Conservation (phyloP, 2,797 vertebrate genomes). For the Squalus acanthias region DNA sequence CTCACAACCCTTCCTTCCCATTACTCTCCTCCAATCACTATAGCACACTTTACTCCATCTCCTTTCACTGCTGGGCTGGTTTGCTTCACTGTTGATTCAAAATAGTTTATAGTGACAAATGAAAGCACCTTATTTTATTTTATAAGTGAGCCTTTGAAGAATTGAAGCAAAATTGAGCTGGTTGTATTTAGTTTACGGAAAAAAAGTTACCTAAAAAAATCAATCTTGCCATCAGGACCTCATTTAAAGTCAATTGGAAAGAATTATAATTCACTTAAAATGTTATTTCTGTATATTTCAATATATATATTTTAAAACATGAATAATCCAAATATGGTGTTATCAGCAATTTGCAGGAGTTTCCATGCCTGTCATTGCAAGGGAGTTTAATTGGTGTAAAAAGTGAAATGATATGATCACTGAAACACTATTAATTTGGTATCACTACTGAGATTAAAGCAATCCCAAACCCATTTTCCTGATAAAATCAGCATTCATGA, state of each 20-base stretch:
- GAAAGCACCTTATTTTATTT: not conserved
- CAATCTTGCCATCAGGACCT: not conserved
- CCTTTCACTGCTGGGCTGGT: not conserved
- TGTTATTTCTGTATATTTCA: not conserved
- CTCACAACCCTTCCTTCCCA: too few relatives aligned
- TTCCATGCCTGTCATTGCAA: not conserved
- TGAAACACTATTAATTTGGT: not conserved
- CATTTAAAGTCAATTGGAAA: not conserved
- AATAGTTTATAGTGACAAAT: not conserved
- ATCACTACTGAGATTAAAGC: not conserved
- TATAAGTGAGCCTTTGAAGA: not conserved
- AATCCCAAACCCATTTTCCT: not conserved
- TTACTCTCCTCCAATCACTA: too few relatives aligned
- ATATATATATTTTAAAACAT: not conserved
- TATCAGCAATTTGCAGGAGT: not conserved
- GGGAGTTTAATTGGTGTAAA: not conserved
- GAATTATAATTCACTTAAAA: not conserved
- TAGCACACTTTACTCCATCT: too few relatives aligned
- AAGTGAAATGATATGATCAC: not conserved
- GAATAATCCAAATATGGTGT: not conserved
- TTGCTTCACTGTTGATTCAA: not conserved
- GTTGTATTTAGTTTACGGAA: not conserved
- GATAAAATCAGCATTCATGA: not conserved
- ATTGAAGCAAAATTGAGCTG: not conserved
- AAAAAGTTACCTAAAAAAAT: not conserved